phyloP scores from a whole-genome alignment of 1,140 invertebrate species.

The Metopolophium dirhodum region DNA sequence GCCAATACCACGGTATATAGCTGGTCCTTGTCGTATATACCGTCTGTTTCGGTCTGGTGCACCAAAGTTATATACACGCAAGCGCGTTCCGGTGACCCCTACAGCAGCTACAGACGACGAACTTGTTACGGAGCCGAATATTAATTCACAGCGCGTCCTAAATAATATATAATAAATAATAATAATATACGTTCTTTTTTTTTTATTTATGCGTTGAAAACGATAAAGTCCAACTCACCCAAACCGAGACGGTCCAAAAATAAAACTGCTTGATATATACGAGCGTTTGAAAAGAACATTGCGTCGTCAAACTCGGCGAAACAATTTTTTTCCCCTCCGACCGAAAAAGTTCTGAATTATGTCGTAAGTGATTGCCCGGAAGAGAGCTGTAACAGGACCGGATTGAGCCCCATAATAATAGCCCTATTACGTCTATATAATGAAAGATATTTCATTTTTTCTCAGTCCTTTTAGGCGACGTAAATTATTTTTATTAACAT shows the following conservation, averaged over 20 bases:
- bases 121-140: not conserved
- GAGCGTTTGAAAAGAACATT: not conserved
- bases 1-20: not conserved
- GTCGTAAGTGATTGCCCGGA: not conserved
- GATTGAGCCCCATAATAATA: not conserved
- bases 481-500: not conserved
- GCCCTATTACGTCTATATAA: no score
- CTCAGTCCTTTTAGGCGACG: not conserved
- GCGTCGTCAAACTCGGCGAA: not conserved
- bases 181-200: not conserved
- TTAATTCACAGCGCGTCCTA: not conserved
- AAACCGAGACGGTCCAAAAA: not conserved
- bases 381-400: not conserved
- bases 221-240: not conserved
- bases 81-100: not conserved
- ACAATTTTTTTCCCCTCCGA: not conserved
- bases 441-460: not conserved
- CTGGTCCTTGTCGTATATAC: no score
- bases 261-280: not conserved
- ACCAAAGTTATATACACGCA: not conserved
- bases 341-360: not conserved
- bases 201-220: not conserved
- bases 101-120: not conserved
- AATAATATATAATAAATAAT: not conserved
- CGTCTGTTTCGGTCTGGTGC: constrained; percentile 19